Conservation (phyloP, 2,113 vertebrate genomes). For the Conger conger region DNA sequence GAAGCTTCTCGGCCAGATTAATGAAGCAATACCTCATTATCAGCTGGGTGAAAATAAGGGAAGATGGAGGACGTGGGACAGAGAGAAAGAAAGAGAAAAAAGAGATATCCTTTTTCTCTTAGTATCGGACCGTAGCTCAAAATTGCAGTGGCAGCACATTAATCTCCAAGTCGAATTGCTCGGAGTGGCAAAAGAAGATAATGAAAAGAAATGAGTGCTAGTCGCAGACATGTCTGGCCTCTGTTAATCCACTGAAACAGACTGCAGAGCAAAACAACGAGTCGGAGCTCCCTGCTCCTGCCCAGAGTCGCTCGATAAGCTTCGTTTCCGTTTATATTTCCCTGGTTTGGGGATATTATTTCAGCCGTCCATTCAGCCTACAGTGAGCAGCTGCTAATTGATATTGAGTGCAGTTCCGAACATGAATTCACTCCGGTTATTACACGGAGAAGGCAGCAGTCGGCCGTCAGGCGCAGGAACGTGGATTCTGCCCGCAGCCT, state of each 20-base stretch:
- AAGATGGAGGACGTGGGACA: background rate
- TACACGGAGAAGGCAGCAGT: background rate
- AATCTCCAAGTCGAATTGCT: constrained; percentile 1
- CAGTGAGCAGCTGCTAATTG: constrained; percentile 10
- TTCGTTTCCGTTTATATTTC: constrained; percentile 2
- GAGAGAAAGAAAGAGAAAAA: background rate
- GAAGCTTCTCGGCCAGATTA: background rate
- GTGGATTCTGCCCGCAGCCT: background rate
- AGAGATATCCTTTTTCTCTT: background rate
- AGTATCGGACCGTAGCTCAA: background rate
- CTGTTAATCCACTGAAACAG: background rate
- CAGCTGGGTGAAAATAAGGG: background rate
- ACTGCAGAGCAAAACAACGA: background rate
- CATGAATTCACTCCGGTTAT: constrained; percentile 13
- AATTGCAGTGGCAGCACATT: background rate
- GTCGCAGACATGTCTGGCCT: background rate
- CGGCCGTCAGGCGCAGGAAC: background rate
- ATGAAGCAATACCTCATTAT: background rate
- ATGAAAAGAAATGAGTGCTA: background rate
- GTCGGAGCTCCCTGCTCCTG: background rate
- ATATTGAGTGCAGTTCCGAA: constrained; percentile 4
- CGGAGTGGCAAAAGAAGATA: background rate
- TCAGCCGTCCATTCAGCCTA: background rate
- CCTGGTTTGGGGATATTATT: background rate
- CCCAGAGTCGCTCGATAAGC: background rate